These are phyloP conservation scores for Planococcus citri DNA, from an alignment of 1,140 invertebrate genomes.

Conservation along the genomic window DNA sequence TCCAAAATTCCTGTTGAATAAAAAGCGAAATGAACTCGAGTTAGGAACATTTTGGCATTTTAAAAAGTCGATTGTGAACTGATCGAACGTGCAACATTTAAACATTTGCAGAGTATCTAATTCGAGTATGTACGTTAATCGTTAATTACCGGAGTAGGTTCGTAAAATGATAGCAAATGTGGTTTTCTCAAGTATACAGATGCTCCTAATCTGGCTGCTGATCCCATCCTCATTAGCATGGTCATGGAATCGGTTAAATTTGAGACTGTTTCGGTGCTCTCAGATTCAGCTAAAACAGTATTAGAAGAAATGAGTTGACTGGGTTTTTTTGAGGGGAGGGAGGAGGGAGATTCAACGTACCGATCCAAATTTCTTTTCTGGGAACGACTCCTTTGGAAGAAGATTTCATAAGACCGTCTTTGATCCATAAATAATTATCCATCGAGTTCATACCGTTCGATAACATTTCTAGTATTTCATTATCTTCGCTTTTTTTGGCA, in stretches of 20 bases:
- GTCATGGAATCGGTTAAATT: conserved; percentile 35
- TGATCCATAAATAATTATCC: conserved; percentile 32
- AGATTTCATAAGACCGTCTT: conserved; percentile 25
- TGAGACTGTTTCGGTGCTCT: conserved; percentile 30
- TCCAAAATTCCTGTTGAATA: conserved; percentile 36
- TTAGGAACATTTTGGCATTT: too few relatives aligned
- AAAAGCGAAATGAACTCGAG: too few relatives aligned
- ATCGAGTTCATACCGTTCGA: conserved; percentile 30
- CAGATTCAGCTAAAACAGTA: conserved; percentile 32
- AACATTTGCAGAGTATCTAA: too few relatives aligned
- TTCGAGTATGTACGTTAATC: not conserved
- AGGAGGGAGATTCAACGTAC: conserved; percentile 26
- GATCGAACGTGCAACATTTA: too few relatives aligned
- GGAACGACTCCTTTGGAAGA: conserved; percentile 25
- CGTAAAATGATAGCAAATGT: conserved; percentile 30
- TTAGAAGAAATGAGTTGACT: not conserved
- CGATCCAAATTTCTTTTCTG: conserved; percentile 36
- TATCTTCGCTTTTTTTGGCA: conserved; percentile 22
- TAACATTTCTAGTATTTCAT: conserved; percentile 28
- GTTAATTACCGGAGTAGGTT: conserved; percentile 35
- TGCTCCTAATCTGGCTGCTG: conserved; percentile 35
- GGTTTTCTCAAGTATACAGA: conserved; percentile 38
- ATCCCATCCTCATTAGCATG: conserved; percentile 35
- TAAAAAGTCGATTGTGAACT: too few relatives aligned
- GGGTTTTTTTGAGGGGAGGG: not conserved